phyloP scores from a whole-genome alignment of 2,797 vertebrate species.

The Kryptopterus vitreolus region DNA sequence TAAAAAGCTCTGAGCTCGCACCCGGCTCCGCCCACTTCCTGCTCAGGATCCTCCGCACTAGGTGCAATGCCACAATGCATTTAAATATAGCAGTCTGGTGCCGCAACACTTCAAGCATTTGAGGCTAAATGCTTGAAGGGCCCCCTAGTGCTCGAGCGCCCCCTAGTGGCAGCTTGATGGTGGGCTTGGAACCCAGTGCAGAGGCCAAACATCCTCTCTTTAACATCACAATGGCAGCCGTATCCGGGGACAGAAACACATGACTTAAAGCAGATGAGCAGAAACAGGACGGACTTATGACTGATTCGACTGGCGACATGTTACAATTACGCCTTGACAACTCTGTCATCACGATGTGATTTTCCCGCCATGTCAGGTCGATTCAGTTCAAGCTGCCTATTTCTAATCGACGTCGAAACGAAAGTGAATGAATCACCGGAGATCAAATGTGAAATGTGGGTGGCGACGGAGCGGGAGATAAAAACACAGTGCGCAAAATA shows the following conservation, averaged over 20 bases:
- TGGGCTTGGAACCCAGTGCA: too few relatives aligned
- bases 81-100: too few relatives aligned
- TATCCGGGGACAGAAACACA: conserved; percentile 12
- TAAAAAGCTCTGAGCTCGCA: too few relatives aligned
- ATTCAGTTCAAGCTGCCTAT: neutral
- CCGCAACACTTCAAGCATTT: too few relatives aligned
- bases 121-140: too few relatives aligned
- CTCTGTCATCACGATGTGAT: conserved; percentile 22
- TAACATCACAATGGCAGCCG: conserved; percentile 25
- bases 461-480: conserved; percentile 34
- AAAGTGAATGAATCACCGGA: conserved; percentile 17
- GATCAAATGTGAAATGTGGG: conserved; percentile 20
- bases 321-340: conserved; percentile 9
- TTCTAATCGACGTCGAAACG: conserved; percentile 34
- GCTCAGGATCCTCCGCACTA: too few relatives aligned
- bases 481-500: neutral
- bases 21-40: too few relatives aligned
- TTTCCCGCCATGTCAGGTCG: conserved; percentile 28
- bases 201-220: too few relatives aligned
- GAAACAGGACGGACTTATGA: conserved; percentile 29
- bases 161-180: too few relatives aligned
- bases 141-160: too few relatives aligned
- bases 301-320: conserved; percentile 22
- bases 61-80: too few relatives aligned
- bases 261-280: neutral